These are phyloP conservation scores for Amphiprion percula DNA, from an alignment of 2,113 vertebrate species.

Conservation along the genomic window DNA sequence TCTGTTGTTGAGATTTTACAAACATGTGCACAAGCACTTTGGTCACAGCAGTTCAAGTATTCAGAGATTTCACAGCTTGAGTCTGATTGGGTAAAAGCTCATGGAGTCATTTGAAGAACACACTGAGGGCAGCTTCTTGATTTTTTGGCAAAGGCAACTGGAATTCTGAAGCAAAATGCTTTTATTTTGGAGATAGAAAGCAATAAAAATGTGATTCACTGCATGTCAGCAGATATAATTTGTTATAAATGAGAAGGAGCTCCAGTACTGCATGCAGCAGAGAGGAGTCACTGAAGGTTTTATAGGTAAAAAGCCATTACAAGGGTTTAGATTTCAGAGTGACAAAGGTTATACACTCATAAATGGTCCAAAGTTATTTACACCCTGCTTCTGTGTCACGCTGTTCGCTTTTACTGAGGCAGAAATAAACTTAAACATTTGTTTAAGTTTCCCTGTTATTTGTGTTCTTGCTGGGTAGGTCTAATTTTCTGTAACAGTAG, in stretches of 20 bases:
- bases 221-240: neutral
- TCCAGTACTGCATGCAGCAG: neutral
- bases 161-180: neutral
- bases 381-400: slow-evolving; percentile 33
- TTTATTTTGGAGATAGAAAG: neutral
- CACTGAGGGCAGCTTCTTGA: no score
- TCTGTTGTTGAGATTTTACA: neutral
- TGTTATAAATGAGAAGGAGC: slow-evolving; percentile 3
- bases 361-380: slow-evolving; percentile 53
- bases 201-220: slow-evolving; percentile 15
- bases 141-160: neutral
- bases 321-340: slow-evolving; percentile 51
- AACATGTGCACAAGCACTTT: neutral
- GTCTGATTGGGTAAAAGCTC: neutral
- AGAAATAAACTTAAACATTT: slow-evolving; percentile 20
- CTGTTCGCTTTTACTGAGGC: slow-evolving; percentile 9
- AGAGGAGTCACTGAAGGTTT: slow-evolving; percentile 16
- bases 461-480: neutral
- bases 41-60: neutral
- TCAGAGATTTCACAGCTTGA: neutral
- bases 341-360: slow-evolving; percentile 56
- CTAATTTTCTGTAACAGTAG: neutral
- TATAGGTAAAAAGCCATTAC: slow-evolving; percentile 39
- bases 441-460: neutral
- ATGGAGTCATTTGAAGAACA: neutral